Evolutionary conservation across 1,140 invertebrate genomes (phyloP), one percentile per base, ranked within the genome.

Genomic region (Chelonus insularis): DNA sequence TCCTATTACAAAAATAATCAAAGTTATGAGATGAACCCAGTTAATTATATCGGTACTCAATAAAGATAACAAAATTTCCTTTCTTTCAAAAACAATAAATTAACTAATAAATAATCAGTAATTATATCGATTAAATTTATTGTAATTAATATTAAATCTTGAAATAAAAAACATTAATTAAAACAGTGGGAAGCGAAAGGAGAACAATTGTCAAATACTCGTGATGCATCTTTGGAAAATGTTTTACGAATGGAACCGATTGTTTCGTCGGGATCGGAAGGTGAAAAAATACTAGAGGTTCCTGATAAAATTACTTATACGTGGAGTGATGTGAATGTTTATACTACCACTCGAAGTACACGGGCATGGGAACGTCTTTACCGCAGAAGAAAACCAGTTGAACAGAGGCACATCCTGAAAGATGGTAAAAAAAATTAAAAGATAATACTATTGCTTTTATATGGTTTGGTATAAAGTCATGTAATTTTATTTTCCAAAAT

Each of bases 241-340:
- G 58, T 56, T 0, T 61, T 75, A 14, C 61, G 55, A 47, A 65
- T 73, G 60, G 69, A 68, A 25, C 45, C 69, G 16, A 70, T 72
- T 11, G 51, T 57, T 20, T 60, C 59, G 5, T 57, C 66, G 6
- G 21, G 32, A 12, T 34, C n/a, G 7, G 23, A 34, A 41, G 57
- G 50, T 21, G 20, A 50, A 6, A 41, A 61, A 21, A 45, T 43
- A 7, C 39, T 36, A 18, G 43, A 58, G 29, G 8, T 47, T 2
- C 66, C 70, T 9, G 71, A 68, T 16, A 70, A 57, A 34, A 77
- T 77, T 11, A 75, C 69, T 6, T 77, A 73, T 23, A 74, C 73
- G 0, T 77, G 75, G 75, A 77, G 72, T 51, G 72, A 77, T 14
- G 65, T 77, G 1, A 77, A 77, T 32, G 73, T 75, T 0, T 77